phyloP scores from a whole-genome alignment of 2,888 invertebrate genomes.

The Sepioteuthis lessoniana region DNA sequence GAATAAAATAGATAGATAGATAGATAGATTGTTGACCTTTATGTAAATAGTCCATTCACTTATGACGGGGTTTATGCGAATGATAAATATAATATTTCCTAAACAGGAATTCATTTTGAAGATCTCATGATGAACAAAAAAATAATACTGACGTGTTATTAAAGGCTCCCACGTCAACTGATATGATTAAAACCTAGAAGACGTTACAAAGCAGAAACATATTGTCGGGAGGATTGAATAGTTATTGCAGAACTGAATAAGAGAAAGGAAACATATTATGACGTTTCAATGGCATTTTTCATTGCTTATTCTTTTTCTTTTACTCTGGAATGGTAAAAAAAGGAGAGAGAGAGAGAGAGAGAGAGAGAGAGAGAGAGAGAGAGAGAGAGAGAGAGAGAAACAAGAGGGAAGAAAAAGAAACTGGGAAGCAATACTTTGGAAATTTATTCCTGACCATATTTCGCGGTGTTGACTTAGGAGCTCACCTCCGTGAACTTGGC shows the following conservation, averaged over 20 bases:
- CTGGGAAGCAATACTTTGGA: not conserved
- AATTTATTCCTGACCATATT: conserved; percentile 18
- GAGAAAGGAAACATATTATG: not conserved
- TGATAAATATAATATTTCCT: too few species aligned
- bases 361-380: not conserved
- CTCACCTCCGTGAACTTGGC: not conserved
- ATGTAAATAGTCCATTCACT: too few species aligned
- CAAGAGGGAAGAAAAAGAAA: not conserved
- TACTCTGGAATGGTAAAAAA: not conserved
- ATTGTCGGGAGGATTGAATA: not conserved
- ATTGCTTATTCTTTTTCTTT: not conserved
- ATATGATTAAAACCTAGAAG: not conserved
- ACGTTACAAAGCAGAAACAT: not conserved
- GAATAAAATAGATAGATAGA: too few species aligned
- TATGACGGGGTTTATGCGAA: too few species aligned
- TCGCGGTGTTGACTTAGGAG: not conserved
- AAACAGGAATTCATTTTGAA: too few species aligned
- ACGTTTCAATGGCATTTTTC: not conserved
- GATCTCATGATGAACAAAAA: too few species aligned
- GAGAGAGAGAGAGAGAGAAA: too few species aligned
- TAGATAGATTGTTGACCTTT: too few species aligned
- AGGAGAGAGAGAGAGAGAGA: not conserved
- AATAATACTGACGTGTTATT: not conserved
- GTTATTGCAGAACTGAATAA: not conserved
- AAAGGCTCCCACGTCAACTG: not conserved